A percentile compares a stretch with the other conserved stretches of the same genome.
These are phyloP conservation scores for Channa striata DNA, from an alignment of 2,797 vertebrate species.

Conservation along the genomic window DNA sequence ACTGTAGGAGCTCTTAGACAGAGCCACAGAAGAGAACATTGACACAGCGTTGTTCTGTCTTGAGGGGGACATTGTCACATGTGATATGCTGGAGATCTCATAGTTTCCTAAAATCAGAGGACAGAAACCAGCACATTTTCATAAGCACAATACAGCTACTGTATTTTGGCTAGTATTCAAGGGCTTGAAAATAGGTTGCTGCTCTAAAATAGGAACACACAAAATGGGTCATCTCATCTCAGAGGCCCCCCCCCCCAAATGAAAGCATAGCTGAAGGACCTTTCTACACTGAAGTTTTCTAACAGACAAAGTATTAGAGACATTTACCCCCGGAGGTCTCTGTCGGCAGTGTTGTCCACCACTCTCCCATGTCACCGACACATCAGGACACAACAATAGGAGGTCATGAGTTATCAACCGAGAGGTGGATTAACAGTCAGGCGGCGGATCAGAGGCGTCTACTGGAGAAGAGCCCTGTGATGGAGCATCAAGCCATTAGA, in stretches of 20 bases:
- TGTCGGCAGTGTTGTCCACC: slow-evolving; percentile 88
- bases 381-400: slow-evolving; percentile 72
- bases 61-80: slow-evolving; percentile 86
- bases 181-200: slow-evolving; percentile 51
- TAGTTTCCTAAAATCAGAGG: slow-evolving; percentile 71
- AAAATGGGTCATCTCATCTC: slow-evolving; percentile 69
- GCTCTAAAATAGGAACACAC: slow-evolving; percentile 65
- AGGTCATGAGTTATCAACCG: slow-evolving; percentile 77
- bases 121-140: slow-evolving; percentile 14
- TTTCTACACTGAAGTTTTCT: slow-evolving; percentile 35
- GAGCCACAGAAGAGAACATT: slow-evolving; percentile 81
- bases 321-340: slow-evolving; percentile 86
- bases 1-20: slow-evolving; percentile 85
- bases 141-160: background rate
- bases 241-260: slow-evolving; percentile 30
- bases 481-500: slow-evolving; percentile 73
- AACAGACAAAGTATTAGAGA: slow-evolving; percentile 14
- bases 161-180: background rate
- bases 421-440: slow-evolving; percentile 65
- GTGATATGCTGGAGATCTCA: slow-evolving; percentile 86
- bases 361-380: slow-evolving; percentile 92
- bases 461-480: slow-evolving; percentile 86
- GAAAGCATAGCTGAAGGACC: slow-evolving; percentile 23
- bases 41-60: slow-evolving; percentile 85
- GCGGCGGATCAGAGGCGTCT: slow-evolving; percentile 69